Base-by-base conservation (phyloP, 2,113 vertebrate genomes). In the Lampris incognitus region DNA sequence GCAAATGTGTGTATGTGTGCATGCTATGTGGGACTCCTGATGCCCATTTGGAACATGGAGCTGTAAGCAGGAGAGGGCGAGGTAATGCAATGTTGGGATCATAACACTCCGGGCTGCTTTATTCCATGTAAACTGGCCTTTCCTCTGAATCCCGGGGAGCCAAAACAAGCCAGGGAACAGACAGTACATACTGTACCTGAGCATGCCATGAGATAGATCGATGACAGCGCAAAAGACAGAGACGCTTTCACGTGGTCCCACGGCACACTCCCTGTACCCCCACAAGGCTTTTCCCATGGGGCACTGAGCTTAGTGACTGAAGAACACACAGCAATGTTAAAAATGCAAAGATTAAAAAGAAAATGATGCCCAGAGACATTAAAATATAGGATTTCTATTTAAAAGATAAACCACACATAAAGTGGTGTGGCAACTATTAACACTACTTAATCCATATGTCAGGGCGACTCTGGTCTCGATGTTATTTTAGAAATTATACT, bases 31-130 rank as follows among this genome's bases (percentile, higher is more conserved):
- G 67, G 67, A 76, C 84, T 88, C 79, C 55, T 63, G 54, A 82
- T 81, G 87, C 40, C 87, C 77, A 79, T 76, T 84, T 73, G 72
- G 74, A 81, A 80, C 79, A 63, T 24, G 68, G 78, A 80, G 83
- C 78, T 80, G 81, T 72, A 76, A 86, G 72, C 55, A 44, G 58
- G 70, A 80, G 39, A 1, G 61, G 72, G 81, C 76, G 71, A 82
- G 81, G 72, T 6, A 44, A 52, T 66, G 60, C 42, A 5, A 41
- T 46, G 67, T 65, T 72, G 80, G 78, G 81, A 87, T 63, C 74
- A 39, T 46, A 78, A 59, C 0, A 65, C 86, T 87, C 59, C 64
- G n/a, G 88, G 88, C 68, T 0, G 38, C 81, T 87, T 89, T 84
- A 76, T 75, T 83, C 72, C 77, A 75, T 58, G 73, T 86, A 78